A percentile compares a stretch with the other conserved stretches of the same genome.
Evolutionary conservation across 1,140 invertebrate species (phyloP).

Genomic region (Campoletis sonorensis): DNA sequence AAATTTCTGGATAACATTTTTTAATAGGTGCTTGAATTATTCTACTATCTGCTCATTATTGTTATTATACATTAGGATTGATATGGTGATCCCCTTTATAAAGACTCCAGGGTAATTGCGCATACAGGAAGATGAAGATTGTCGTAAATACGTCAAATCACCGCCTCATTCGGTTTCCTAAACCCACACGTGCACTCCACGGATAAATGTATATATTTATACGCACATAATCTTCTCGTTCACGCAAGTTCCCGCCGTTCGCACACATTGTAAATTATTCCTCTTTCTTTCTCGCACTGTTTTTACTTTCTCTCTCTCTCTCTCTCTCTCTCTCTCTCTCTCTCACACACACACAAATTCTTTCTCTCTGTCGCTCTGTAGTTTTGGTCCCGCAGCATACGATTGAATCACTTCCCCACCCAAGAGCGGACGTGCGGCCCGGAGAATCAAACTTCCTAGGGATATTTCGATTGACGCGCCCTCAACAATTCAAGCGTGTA

Average conservation of each 20-base stretch:
- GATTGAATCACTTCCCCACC: slow-evolving; percentile 37
- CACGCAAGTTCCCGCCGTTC: slow-evolving; percentile 44
- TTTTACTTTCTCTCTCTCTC: neutral
- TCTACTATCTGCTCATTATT: no score
- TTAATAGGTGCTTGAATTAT: no score
- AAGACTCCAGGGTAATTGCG: slow-evolving; percentile 52
- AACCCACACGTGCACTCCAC: slow-evolving; percentile 54
- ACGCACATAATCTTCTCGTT: slow-evolving; percentile 42
- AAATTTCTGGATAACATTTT: no score
- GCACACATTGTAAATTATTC: slow-evolving; percentile 21
- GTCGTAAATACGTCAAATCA: slow-evolving; percentile 60
- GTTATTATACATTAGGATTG: neutral
- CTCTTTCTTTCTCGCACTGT: neutral
- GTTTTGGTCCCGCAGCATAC: neutral
- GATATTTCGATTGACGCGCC: slow-evolving; percentile 31
- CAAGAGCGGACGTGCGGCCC: slow-evolving; percentile 16
- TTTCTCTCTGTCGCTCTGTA: neutral
- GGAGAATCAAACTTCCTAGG: slow-evolving; percentile 38
- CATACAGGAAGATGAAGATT: slow-evolving; percentile 61
- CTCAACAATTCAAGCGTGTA: slow-evolving; percentile 9
- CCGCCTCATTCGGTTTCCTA: slow-evolving; percentile 55
- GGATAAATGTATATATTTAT: slow-evolving; percentile 19
- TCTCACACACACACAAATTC: no score
- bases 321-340: neutral
- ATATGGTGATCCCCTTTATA: neutral